Evolutionary conservation across 2,797 vertebrate species (phyloP).

Genomic region (Presbytis comata): DNA sequence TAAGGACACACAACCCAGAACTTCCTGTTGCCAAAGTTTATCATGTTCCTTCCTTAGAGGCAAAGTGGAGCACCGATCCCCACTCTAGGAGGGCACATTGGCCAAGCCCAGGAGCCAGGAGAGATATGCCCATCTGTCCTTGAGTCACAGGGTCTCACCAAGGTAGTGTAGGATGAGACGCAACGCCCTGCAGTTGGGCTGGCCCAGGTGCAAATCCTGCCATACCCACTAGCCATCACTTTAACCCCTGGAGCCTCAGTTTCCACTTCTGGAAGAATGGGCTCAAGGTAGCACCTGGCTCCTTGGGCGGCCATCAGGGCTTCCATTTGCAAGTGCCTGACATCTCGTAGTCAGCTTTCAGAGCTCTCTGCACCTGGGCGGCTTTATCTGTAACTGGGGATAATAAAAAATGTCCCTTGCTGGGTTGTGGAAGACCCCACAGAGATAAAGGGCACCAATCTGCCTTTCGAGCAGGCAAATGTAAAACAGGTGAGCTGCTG

Average conservation of each 20-base stretch:
- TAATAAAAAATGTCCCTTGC: neutral
- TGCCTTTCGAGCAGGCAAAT: neutral
- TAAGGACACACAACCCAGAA: neutral
- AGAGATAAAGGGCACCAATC: neutral
- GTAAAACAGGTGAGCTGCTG: neutral
- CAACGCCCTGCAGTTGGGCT: accelerated
- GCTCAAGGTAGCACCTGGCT: neutral
- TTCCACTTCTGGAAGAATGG: neutral
- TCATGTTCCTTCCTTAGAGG: neutral
- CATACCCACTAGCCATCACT: neutral
- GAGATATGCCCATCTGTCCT: neutral
- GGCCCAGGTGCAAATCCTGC: neutral
- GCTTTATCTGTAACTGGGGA: neutral
- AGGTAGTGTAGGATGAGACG: neutral
- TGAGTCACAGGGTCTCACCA: neutral
- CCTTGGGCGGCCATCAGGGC: accelerated
- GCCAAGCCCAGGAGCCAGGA: neutral
- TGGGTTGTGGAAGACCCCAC: neutral
- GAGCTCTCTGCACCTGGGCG: neutral
- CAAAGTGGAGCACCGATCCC: neutral
- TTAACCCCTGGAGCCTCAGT: neutral
- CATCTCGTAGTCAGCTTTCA: neutral
- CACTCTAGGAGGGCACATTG: neutral
- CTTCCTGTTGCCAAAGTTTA: neutral
- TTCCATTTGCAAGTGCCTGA: neutral